phyloP scores from a whole-genome alignment of 2,797 vertebrate genomes.

The Rhincodon typus region DNA sequence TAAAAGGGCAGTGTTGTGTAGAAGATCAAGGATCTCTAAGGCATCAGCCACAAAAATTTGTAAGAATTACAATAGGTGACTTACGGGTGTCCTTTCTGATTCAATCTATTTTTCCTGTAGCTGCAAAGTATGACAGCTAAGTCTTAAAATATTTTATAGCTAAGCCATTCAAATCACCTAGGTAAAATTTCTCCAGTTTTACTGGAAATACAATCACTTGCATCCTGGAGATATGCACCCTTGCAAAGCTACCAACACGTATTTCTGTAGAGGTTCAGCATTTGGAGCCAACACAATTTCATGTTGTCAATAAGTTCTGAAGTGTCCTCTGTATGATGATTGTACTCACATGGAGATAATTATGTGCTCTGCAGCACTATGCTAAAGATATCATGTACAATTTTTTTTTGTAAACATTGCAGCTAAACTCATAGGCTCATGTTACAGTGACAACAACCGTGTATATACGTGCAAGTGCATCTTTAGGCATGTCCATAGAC shows the following conservation, averaged over 20 bases:
- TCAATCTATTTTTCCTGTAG: neutral
- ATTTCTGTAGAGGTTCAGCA: neutral
- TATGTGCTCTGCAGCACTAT: neutral
- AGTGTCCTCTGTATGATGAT: neutral
- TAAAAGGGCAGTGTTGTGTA: neutral
- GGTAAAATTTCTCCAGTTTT: neutral
- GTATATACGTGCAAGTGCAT: neutral
- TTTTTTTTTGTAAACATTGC: neutral
- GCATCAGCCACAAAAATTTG: neutral
- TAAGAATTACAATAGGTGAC: neutral
- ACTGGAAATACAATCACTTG: neutral
- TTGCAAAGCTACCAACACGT: neutral
- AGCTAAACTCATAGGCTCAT: neutral
- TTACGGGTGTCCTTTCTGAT: neutral
- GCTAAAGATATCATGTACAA: neutral
- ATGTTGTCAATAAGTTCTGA: neutral
- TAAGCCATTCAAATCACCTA: neutral
- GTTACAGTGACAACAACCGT: neutral
- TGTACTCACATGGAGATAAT: neutral
- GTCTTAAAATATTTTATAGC: neutral
- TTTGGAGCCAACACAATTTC: neutral
- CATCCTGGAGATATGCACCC: neutral
- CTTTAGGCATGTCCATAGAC: neutral
- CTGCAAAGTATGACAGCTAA: neutral
- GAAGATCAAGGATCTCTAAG: neutral